Percentiles rank a stretch among this genome's conserved stretches.
Evolutionary conservation across 2,888 invertebrate genomes (phyloP).

Genomic region (Argyresthia albistria): DNA sequence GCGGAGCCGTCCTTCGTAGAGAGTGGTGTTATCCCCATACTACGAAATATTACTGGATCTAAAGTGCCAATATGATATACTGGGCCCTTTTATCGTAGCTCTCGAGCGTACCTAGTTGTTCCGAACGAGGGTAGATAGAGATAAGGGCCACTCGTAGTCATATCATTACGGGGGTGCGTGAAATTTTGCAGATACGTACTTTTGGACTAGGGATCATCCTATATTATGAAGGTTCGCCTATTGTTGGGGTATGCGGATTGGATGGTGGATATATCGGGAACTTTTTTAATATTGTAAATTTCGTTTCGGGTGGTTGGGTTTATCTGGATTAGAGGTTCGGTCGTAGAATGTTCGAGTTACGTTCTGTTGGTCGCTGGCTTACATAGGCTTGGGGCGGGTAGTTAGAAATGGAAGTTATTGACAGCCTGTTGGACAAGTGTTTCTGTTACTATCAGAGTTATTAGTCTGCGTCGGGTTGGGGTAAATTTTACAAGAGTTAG

Average conservation of each 20-base stretch:
- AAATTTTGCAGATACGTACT: conserved; percentile 60
- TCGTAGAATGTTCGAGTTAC: no score
- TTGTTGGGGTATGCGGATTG: conserved; percentile 12
- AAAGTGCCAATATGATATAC: conserved; percentile 68
- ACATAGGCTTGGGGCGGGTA: no score
- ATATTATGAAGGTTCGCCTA: conserved; percentile 32
- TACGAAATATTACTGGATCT: conserved; percentile 49
- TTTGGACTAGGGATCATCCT: conserved; percentile 42
- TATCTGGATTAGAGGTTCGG: no score
- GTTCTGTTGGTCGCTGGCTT: no score
- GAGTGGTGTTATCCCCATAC: conserved; percentile 39
- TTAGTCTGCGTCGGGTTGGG: no score
- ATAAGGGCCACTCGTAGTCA: conserved; percentile 35
- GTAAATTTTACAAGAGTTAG: no score
- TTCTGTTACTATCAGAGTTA: no score
- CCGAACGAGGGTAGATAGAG: conserved; percentile 46
- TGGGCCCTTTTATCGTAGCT: conserved; percentile 49
- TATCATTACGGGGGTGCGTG: conserved; percentile 66
- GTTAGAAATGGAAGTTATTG: no score
- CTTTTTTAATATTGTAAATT: neutral
- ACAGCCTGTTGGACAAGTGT: no score
- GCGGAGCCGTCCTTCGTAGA: conserved; percentile 8
- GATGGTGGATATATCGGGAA: conserved; percentile 1
- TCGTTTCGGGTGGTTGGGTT: neutral
- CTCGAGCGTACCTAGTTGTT: conserved; percentile 13